A percentile compares a stretch with the other conserved stretches of the same genome.
These are phyloP conservation scores for Luidia sarsii DNA, from an alignment of 53 echinoderm and acorn worm species.

Conservation along the genomic window DNA sequence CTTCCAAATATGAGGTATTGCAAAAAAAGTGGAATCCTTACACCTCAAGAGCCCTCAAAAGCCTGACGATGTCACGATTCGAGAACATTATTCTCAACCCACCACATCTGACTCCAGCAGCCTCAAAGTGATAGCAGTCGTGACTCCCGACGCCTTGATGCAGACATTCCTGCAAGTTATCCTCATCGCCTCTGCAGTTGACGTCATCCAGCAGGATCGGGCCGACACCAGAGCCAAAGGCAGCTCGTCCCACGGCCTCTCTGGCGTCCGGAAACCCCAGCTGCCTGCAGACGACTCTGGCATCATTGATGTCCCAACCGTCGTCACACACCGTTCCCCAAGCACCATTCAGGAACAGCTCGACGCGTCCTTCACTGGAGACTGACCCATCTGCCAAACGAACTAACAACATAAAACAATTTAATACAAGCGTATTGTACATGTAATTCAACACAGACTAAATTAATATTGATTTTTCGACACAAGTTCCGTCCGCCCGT, in stretches of 20 bases:
- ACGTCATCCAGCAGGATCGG: neutral
- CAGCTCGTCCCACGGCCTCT: neutral
- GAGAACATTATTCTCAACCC: neutral
- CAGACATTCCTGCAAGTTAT: neutral
- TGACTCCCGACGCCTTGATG: neutral
- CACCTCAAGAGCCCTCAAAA: neutral
- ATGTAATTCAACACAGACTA: neutral
- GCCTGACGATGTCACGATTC: neutral
- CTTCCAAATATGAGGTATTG: neutral
- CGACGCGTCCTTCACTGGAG: neutral
- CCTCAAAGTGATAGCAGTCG: neutral
- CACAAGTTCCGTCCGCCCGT: neutral
- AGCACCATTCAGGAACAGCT: neutral
- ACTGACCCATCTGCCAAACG: neutral
- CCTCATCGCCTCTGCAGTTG: neutral
- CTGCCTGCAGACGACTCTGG: neutral
- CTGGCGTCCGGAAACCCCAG: neutral
- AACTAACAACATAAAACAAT: neutral
- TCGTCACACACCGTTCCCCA: neutral
- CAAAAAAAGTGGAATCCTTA: neutral
- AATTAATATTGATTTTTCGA: neutral
- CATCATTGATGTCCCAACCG: neutral
- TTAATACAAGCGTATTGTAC: neutral
- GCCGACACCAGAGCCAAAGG: neutral
- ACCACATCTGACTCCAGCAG: conserved; percentile 9